Conservation (phyloP, 2,113 vertebrate genomes). For the Girardinichthys multiradiatus region DNA sequence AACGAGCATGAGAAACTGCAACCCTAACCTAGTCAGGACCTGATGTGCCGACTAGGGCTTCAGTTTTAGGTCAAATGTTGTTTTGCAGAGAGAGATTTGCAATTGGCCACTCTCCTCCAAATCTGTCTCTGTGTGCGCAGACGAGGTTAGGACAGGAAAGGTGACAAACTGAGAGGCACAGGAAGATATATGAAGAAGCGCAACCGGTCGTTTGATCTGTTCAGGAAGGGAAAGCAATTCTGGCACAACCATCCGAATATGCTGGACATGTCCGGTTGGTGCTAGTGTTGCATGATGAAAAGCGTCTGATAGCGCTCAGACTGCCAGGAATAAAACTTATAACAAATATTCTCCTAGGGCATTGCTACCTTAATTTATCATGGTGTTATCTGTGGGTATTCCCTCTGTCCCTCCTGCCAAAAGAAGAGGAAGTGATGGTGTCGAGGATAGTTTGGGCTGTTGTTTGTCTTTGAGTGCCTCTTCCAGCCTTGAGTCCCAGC, state of each 20-base stretch:
- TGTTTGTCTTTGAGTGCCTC: conserved; percentile 68
- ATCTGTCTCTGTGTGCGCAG: conserved; percentile 57
- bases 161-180: conserved; percentile 6
- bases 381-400: conserved; percentile 59
- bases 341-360: conserved; percentile 11
- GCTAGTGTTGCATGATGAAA: conserved; percentile 53
- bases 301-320: conserved; percentile 57
- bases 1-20: conserved; percentile 71
- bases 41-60: conserved; percentile 56
- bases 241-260: conserved; percentile 66
- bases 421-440: conserved; percentile 58
- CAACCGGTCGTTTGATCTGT: conserved; percentile 56
- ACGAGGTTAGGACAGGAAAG: not conserved
- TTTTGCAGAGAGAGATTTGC: conserved; percentile 27
- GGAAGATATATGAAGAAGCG: conserved; percentile 26
- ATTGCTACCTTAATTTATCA: conserved; percentile 5
- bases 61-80: conserved; percentile 52
- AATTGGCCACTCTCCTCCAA: conserved; percentile 38
- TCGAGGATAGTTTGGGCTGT: conserved; percentile 61
- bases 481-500: conserved; percentile 69
- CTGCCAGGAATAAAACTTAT: conserved; percentile 10
- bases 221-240: conserved; percentile 66
- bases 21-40: conserved; percentile 57
- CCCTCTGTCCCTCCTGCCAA: conserved; percentile 44
- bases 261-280: conserved; percentile 53